These are phyloP conservation scores for Coenobita brevimanus DNA, from an alignment of 1,140 invertebrate genomes.

Conservation along the genomic window DNA sequence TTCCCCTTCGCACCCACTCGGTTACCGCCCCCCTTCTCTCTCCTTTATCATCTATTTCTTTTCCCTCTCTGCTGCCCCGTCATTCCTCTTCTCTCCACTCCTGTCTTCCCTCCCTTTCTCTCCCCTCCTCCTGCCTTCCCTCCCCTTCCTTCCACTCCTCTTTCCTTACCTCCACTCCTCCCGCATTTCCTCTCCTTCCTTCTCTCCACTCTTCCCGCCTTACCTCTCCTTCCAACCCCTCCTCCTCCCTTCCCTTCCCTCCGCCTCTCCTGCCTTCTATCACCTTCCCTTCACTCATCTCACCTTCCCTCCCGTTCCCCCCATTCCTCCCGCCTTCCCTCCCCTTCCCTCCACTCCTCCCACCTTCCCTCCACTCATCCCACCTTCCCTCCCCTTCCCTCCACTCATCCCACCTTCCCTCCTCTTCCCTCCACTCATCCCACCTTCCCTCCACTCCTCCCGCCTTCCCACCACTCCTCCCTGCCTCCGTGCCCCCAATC, in stretches of 20 bases:
- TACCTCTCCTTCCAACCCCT: not conserved
- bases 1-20: not conserved
- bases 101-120: not conserved
- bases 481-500: not conserved
- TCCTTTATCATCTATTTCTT: not conserved
- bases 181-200: not conserved
- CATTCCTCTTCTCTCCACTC: not conserved
- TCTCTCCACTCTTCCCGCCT: not conserved
- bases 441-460: not conserved
- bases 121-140: not conserved
- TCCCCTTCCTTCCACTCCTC: not conserved
- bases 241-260: not conserved
- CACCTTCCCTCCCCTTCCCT: not conserved
- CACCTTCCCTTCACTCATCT: not conserved
- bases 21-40: not conserved
- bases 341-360: not conserved
- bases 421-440: not conserved
- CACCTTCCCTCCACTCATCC: not conserved
- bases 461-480: not conserved
- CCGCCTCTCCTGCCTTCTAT: not conserved
- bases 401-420: not conserved
- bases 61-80: not conserved
- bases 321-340: not conserved
- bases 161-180: not conserved
- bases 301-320: not conserved